Base-by-base conservation (phyloP, 1,140 invertebrate genomes). In the Aphidius ervi region DNA sequence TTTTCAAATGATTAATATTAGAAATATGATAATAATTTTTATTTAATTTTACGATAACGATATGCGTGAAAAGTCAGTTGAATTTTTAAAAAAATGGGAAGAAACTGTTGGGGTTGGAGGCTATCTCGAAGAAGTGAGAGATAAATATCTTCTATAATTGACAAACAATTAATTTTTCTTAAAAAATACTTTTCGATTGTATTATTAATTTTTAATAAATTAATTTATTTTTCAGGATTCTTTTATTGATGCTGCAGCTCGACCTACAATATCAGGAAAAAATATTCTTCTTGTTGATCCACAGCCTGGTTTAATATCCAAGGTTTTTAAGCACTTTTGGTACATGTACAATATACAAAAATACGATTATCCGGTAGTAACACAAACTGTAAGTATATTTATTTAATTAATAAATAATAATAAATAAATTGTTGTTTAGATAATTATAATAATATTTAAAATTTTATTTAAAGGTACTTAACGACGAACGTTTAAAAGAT, bases 401-500 rank as follows among this genome's bases (percentile, higher is more conserved):
- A 9, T 8, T 46, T 31, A 7, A 5, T 40, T 45, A 23, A 50
- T 31, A 7, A 31, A 46, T 1, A 49, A 10, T 40, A 48, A 45
- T 16, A 43, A 43, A 43, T 20, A 31, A 31, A 46, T 49, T 52
- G 9, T 23, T 52, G 9, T 49, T 9, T 16, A 42, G 54, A 56
- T 16, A 45, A 55, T 46, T 37, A 62, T 60, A 45, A 58, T 61
- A 57, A 46, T 53, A 57, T 54, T 46, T 39, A 53, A 59, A 50
- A 9, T 52, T 2, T 53, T 0, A 47, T 40, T 42, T 43, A 54
- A 71, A 88, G 84, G 86, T 92, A 23, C 72, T 91, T 59, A 84
- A 85, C 62, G 87, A 92, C 74, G 85, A 87, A n/a, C 75, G 83
- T 61, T 75, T 92, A 23, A 83, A 86, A 67, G 78, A 85, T 67